These are phyloP conservation scores for Apostichopus leukothele DNA, from an alignment of 53 echinoderm and acorn worm species.

Conservation along the genomic window DNA sequence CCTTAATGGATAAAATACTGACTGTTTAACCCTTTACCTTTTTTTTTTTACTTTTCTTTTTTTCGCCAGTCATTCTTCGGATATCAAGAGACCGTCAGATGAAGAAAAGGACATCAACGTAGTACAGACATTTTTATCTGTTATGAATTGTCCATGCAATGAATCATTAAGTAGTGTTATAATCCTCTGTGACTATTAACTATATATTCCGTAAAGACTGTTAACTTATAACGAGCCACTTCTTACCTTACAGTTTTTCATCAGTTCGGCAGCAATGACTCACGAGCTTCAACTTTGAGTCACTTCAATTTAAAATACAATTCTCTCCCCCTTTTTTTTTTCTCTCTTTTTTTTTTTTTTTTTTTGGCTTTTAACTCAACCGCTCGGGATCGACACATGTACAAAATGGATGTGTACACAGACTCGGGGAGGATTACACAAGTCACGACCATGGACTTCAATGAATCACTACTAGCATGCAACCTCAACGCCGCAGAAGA, in stretches of 20 bases:
- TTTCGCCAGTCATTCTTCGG: neutral
- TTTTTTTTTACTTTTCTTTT: neutral
- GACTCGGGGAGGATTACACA: neutral
- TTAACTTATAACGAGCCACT: neutral
- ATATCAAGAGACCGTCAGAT: neutral
- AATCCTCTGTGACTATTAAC: neutral
- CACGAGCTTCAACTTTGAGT: slow-evolving; percentile 15
- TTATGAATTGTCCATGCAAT: neutral
- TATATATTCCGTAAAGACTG: neutral
- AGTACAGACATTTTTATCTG: neutral
- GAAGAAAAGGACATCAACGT: neutral
- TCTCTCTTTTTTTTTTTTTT: neutral
- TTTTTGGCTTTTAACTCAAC: neutral
- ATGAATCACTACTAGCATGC: neutral
- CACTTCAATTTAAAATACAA: slow-evolving; percentile 25
- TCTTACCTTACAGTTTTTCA: neutral
- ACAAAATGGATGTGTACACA: neutral
- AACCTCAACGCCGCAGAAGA: neutral
- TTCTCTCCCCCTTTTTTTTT: neutral
- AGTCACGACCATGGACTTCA: neutral
- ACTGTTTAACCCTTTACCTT: neutral
- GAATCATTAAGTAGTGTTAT: neutral
- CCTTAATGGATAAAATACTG: neutral
- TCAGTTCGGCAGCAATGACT: neutral
- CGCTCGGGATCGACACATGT: neutral